These are phyloP conservation scores for Morpho achilles DNA, from an alignment of 2,888 invertebrate species.

Conservation along the genomic window DNA sequence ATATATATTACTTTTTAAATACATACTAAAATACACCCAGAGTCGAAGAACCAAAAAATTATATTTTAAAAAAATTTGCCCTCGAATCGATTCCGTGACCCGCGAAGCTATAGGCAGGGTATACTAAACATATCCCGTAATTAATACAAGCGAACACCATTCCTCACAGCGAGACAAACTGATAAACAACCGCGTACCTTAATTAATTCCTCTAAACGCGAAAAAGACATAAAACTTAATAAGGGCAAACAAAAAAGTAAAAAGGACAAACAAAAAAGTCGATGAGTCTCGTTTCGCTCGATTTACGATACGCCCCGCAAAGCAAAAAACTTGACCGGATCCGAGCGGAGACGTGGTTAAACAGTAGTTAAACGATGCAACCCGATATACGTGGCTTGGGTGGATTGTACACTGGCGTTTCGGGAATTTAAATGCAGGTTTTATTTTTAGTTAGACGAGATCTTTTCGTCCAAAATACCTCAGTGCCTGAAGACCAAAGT, in stretches of 20 bases:
- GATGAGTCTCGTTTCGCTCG: constrained; percentile 31
- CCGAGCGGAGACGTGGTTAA: constrained; percentile 41
- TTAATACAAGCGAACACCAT: constrained; percentile 7
- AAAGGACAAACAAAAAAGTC: constrained; percentile 35
- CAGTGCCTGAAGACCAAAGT: too few relatives aligned
- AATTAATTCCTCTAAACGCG: constrained; percentile 56
- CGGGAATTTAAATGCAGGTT: constrained; percentile 23
- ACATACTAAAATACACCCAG: too few relatives aligned
- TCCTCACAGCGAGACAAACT: constrained; percentile 21
- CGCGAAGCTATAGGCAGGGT: too few relatives aligned
- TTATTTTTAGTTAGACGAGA: constrained; percentile 4
- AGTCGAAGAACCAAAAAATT: too few relatives aligned
- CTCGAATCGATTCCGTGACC: too few relatives aligned
- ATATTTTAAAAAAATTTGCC: too few relatives aligned
- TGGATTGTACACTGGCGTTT: constrained; percentile 47
- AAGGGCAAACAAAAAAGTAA: constrained; percentile 25
- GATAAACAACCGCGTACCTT: constrained; percentile 33
- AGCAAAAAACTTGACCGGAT: constrained; percentile 34
- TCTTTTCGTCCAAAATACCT: too few relatives aligned
- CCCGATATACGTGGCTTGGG: constrained; percentile 56
- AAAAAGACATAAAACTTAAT: constrained; percentile 17
- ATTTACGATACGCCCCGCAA: constrained; percentile 31
- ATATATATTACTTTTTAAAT: too few relatives aligned
- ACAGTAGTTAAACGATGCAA: constrained; percentile 66
- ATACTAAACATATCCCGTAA: too few relatives aligned